Conservation (phyloP, 2,797 vertebrate genomes). For the Arrhamphus sclerolepis region DNA sequence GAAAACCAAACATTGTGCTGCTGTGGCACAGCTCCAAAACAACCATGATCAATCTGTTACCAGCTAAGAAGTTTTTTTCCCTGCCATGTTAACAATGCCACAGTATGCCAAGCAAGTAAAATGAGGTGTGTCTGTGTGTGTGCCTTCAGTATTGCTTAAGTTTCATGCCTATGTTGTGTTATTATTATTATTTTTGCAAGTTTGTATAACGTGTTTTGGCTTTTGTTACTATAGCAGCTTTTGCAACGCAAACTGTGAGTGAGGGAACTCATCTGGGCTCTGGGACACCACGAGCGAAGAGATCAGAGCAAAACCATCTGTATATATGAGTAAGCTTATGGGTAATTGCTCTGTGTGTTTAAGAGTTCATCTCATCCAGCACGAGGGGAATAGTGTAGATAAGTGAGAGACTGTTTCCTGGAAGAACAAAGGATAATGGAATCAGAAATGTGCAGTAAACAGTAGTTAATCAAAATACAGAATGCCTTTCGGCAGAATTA, state of each 20-base stretch:
- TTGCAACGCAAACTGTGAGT: constrained; percentile 49
- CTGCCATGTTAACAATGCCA: constrained; percentile 39
- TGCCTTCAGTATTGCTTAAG: constrained; percentile 19
- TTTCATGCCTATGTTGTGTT: constrained; percentile 6
- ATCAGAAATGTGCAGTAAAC: constrained; percentile 58
- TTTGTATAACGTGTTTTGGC: constrained; percentile 24
- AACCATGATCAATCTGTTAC: constrained; percentile 28
- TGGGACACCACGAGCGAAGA: constrained; percentile 48
- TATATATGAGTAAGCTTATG: constrained; percentile 68
- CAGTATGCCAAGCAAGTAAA: constrained; percentile 16
- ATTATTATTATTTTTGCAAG: background rate
- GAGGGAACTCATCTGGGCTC: constrained; percentile 54
- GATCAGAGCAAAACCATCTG: constrained; percentile 70
- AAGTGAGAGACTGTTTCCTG: constrained; percentile 46
- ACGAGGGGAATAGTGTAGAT: constrained; percentile 43
- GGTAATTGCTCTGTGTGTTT: constrained; percentile 65
- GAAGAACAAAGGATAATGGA: constrained; percentile 65
- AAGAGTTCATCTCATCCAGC: constrained; percentile 55
- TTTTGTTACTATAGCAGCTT: constrained; percentile 46
- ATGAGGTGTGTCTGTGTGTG: constrained; percentile 8
- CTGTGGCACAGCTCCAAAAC: constrained; percentile 27
- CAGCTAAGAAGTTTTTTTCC: constrained; percentile 24
- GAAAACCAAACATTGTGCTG: constrained; percentile 8
- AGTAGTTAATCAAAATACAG: constrained; percentile 55
- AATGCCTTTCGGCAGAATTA: constrained; percentile 43